Evolutionary conservation across 2,113 vertebrate species (phyloP).

Genomic region (Cichladusa arquata): DNA sequence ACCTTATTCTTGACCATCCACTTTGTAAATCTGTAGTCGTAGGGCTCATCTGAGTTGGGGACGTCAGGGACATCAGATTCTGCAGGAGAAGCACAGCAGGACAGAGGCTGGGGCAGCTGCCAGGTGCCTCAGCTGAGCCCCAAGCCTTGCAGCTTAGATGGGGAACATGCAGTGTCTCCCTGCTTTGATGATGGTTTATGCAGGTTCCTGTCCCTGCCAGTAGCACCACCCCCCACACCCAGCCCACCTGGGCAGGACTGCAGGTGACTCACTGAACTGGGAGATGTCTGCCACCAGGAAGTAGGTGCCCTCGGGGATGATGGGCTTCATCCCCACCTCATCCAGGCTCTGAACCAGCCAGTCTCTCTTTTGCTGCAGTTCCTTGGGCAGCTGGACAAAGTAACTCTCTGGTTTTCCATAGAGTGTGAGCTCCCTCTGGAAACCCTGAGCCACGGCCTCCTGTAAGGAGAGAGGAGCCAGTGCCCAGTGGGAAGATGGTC

Average conservation of each 20-base stretch:
- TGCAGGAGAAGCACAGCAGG: conserved; percentile 51
- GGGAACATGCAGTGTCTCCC: neutral
- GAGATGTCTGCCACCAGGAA: conserved; percentile 90
- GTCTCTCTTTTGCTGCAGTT: conserved; percentile 77
- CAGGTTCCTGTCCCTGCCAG: neutral
- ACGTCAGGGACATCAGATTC: conserved; percentile 75
- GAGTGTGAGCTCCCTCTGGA: conserved; percentile 79
- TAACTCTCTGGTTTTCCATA: conserved; percentile 86
- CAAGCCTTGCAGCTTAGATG: neutral
- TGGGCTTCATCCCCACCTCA: conserved; percentile 81
- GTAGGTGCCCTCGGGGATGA: conserved; percentile 88
- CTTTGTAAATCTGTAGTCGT: conserved; percentile 84
- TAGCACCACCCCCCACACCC: neutral
- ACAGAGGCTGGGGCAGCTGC: neutral
- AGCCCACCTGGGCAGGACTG: neutral
- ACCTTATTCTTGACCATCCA: conserved; percentile 94
- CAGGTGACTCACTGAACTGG: conserved; percentile 80
- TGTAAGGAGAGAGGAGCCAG: conserved; percentile 36
- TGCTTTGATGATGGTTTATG: neutral
- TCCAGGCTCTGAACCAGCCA: conserved; percentile 78
- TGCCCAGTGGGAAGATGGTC: neutral
- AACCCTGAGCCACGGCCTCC: conserved; percentile 85
- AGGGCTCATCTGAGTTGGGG: conserved; percentile 60
- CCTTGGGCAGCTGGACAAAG: conserved; percentile 79
- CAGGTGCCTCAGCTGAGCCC: neutral